Conservation (phyloP, 2,797 vertebrate genomes). For the Lophotriccus pileatus region DNA sequence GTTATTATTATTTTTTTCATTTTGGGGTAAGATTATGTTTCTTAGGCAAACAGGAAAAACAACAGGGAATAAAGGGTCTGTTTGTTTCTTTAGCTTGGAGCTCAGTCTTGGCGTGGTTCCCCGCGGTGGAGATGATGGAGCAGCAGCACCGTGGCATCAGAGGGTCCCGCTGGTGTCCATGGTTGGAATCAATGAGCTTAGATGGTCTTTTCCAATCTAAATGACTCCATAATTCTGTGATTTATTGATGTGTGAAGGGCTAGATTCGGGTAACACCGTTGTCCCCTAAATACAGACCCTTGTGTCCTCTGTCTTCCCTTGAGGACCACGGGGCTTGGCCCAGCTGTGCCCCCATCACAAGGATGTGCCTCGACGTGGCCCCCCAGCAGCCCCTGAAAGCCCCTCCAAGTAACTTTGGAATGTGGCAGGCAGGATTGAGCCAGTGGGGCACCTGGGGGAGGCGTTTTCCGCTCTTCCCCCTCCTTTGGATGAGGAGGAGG, state of each 20-base stretch:
- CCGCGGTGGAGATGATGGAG: fast-evolving
- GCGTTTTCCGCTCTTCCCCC: neutral
- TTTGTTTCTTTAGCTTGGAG: conserved; percentile 58
- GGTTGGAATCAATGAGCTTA: neutral
- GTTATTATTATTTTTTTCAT: conserved; percentile 64
- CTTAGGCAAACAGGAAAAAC: conserved; percentile 68
- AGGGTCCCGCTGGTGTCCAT: neutral
- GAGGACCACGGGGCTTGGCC: neutral
- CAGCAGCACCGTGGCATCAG: neutral
- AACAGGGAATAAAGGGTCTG: conserved; percentile 48
- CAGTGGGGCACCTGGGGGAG: neutral
- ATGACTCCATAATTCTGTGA: neutral
- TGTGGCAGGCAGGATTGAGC: neutral
- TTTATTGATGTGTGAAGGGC: neutral
- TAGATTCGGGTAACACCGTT: neutral
- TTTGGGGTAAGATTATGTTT: conserved; percentile 52
- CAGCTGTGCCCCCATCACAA: neutral
- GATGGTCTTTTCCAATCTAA: neutral
- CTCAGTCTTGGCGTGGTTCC: neutral
- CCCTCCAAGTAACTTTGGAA: neutral
- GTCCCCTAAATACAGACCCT: fast-evolving
- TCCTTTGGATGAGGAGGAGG: neutral
- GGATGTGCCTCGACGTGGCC: neutral
- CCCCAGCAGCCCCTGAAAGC: neutral
- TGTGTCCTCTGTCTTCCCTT: neutral